These are phyloP conservation scores for Allobates femoralis DNA, from an alignment of 2,797 vertebrate species.

Conservation along the genomic window DNA sequence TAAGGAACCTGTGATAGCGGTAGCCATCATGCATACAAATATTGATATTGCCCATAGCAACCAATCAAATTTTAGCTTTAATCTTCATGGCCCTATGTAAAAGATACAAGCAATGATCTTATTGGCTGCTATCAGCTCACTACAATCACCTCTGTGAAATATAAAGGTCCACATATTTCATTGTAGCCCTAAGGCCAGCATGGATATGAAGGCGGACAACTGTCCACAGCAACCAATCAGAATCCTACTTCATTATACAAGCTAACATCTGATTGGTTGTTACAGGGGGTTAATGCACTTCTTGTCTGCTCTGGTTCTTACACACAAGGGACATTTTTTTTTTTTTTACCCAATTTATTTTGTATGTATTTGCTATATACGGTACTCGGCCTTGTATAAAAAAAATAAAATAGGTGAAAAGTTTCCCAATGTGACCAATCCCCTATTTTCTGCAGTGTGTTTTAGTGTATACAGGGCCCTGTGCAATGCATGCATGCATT, in stretches of 20 bases:
- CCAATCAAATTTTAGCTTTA: no score
- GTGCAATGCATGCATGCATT: not conserved
- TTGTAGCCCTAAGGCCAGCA: not conserved
- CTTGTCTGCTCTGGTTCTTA: not conserved
- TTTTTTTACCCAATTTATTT: not conserved
- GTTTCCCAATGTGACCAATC: not conserved
- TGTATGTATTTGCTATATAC: not conserved
- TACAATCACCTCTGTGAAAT: not conserved
- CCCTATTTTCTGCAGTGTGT: not conserved
- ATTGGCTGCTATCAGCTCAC: not conserved
- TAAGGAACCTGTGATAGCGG: no score
- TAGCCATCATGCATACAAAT: no score
- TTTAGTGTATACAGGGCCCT: not conserved
- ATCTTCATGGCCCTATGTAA: no score
- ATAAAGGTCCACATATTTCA: constrained; percentile 38
- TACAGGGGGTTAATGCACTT: not conserved
- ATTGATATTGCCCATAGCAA: no score
- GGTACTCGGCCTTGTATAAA: not conserved
- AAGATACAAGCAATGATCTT: not conserved
- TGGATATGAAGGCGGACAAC: not conserved
- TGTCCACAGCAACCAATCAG: not conserved
- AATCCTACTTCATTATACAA: not conserved
- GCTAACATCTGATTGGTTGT: not conserved
- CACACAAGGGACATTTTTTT: not conserved
- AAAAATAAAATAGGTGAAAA: not conserved